phyloP scores from a whole-genome alignment of 1,140 invertebrate species.

The Halictus rubicundus region DNA sequence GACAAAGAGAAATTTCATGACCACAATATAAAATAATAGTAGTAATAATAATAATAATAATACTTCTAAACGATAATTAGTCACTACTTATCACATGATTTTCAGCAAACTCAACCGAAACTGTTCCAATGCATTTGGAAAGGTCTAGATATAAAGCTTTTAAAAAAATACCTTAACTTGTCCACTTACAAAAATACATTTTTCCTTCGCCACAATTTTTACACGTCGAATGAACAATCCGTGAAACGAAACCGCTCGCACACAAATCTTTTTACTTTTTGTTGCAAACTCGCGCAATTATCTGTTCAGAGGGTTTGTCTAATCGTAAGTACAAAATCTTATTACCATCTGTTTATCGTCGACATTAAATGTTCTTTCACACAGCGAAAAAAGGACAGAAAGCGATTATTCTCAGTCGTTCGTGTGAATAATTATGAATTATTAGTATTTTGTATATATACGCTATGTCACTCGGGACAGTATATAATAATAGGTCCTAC shows the following conservation, averaged over 20 bases:
- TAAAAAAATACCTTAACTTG: neutral
- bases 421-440: conserved; percentile 37
- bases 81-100: neutral
- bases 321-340: conserved; percentile 51
- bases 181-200: neutral
- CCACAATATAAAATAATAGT: neutral
- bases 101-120: neutral
- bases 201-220: neutral
- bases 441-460: conserved; percentile 28
- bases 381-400: conserved; percentile 4
- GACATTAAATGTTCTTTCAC: neutral
- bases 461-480: conserved; percentile 30
- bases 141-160: neutral
- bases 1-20: neutral
- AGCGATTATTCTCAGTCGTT: conserved; percentile 46
- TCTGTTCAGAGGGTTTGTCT: conserved; percentile 67
- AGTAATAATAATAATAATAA: neutral
- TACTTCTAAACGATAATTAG: neutral
- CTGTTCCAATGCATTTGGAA: neutral
- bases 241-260: neutral
- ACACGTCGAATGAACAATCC: neutral
- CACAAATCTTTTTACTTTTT: no score
- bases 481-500: conserved; percentile 35
- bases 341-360: conserved; percentile 13
- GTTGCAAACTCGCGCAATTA: conserved; percentile 54